phyloP scores from a whole-genome alignment of 2,888 invertebrate genomes.

The Tethea ocularis region DNA sequence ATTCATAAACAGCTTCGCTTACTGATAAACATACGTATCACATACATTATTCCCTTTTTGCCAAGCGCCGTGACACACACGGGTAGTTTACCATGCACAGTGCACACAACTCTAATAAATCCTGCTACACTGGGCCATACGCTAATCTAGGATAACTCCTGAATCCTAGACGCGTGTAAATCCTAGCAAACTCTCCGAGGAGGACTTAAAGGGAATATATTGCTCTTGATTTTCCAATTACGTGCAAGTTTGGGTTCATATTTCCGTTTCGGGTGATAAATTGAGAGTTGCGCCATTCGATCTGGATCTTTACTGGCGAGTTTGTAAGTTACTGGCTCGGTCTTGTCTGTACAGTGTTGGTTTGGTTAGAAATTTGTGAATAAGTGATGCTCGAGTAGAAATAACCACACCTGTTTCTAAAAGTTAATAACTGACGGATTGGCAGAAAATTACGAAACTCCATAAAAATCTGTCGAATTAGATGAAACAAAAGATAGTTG shows the following conservation, averaged over 20 bases:
- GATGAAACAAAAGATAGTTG: too few relatives aligned
- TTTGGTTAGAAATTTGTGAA: neutral
- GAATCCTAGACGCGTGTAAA: conserved; percentile 48
- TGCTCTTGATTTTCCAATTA: conserved; percentile 76
- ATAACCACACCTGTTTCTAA: neutral
- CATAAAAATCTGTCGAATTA: too few relatives aligned
- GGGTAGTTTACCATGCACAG: conserved; percentile 18
- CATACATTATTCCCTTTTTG: conserved; percentile 21
- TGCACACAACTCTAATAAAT: conserved; percentile 27
- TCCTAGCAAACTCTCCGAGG: conserved; percentile 41
- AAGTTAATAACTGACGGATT: too few relatives aligned
- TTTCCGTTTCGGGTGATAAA: conserved; percentile 60
- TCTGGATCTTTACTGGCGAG: conserved; percentile 15
- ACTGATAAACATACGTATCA: neutral
- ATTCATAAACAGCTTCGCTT: neutral
- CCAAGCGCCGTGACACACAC: conserved; percentile 12
- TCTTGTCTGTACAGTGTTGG: neutral
- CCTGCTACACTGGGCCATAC: conserved; percentile 16
- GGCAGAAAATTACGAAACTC: too few relatives aligned
- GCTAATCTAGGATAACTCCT: conserved; percentile 42
- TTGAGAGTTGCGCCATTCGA: conserved; percentile 41
- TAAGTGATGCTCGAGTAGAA: neutral
- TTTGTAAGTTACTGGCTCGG: conserved; percentile 20
- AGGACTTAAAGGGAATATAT: conserved; percentile 58
- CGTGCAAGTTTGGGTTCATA: conserved; percentile 64